phyloP scores from a whole-genome alignment of 2,888 invertebrate genomes.

The Rhabditoides inermis region DNA sequence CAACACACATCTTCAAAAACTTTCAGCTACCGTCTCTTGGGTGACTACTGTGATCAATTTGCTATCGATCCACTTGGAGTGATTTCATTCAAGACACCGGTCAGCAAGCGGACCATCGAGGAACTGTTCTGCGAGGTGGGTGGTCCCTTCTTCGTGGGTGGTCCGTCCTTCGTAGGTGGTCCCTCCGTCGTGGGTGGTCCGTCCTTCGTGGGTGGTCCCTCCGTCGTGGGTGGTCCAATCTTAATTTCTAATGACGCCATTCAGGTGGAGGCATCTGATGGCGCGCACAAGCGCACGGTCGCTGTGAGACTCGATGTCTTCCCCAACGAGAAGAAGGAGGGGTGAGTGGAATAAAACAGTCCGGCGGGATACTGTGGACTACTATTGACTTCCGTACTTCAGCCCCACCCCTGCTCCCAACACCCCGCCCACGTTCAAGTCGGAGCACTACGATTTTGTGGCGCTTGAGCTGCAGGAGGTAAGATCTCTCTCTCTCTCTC shows the following conservation, averaged over 20 bases:
- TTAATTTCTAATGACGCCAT: too few species aligned
- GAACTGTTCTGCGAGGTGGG: conserved; percentile 13
- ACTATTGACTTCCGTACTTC: too few species aligned
- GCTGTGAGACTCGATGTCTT: conserved; percentile 9
- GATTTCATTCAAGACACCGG: conserved; percentile 9
- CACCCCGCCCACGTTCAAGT: neutral
- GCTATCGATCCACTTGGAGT: conserved; percentile 14
- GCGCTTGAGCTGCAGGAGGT: too few species aligned
- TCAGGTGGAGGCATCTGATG: conserved; percentile 15
- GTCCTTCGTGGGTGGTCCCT: too few species aligned
- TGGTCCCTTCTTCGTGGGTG: too few species aligned
- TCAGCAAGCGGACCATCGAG: conserved; percentile 5
- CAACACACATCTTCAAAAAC: too few species aligned
- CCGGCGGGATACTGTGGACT: too few species aligned
- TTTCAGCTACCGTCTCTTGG: too few species aligned
- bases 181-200: too few species aligned
- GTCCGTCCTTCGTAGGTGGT: too few species aligned
- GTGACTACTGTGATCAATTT: conserved; percentile 11
- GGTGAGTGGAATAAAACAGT: conserved; percentile 14
- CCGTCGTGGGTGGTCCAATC: too few species aligned
- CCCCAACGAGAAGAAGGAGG: neutral
- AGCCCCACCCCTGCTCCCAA: neutral
- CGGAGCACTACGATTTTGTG: neutral
- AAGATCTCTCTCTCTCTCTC: too few species aligned
- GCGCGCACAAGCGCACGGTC: conserved; percentile 8